Evolutionary conservation across 2,113 vertebrate genomes (phyloP), one percentile per base, ranked within the genome.

Genomic region (Lampris incognitus): DNA sequence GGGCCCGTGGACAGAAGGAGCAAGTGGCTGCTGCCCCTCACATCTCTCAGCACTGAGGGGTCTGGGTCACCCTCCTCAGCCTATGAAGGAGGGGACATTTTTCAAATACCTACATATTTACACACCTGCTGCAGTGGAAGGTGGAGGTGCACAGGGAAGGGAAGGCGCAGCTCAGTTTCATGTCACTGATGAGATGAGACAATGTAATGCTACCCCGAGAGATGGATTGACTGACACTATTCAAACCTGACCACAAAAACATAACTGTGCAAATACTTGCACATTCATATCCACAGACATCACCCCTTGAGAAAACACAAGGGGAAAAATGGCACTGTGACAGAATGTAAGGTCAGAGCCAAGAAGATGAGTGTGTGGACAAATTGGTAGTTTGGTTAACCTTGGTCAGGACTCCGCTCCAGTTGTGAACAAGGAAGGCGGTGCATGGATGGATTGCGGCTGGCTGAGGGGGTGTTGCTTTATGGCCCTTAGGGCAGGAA

Each of bases 21-120:
- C 69, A 66, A 24, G 69, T 36, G 60, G 72, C 72, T 66, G 64
- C 66, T 2, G 52, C 76, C 76, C 87, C 76, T 70, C 68, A 55
- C 69, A 48, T 87, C 88, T 81, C 78, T 90, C 85, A 83, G 9
- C 65, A 10, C 74, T 40, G 11, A 72, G 0, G 54, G 66, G 65
- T 59, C 75, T 44, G 40, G 67, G 63, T 40, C 40, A 8, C 68
- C 57, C 81, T 61, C n/a, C n/a, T 49, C 42, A n/a, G 46, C 37
- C 9, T 0, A 42, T 69, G 70, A 58, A 71, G 72, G 67, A 39
- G 38, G 65, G 40, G 57, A 42, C 68, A 85, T 88, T 88, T 78
- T 71, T 87, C 66, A 76, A 81, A 89, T 85, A 85, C 76, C 88
- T 90, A 66, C 65, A 66, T 86, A 90, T 90, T 88, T 88, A 86